Percentiles rank a stretch among this genome's conserved stretches.
Conservation (phyloP, 1,140 invertebrate genomes). For the Elymnias hypermnestra region DNA sequence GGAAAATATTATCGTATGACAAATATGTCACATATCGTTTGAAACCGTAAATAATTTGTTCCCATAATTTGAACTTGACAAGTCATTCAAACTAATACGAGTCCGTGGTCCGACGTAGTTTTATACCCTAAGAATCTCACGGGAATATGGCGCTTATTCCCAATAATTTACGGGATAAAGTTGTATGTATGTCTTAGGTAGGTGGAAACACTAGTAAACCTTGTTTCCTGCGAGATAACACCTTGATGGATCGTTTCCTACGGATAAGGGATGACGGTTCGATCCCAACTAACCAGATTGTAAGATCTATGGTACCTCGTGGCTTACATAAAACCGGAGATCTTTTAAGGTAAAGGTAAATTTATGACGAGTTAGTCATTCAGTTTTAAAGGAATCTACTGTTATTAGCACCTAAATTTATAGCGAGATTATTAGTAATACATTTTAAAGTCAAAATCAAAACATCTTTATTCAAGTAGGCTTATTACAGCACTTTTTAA, state of each 20-base stretch:
- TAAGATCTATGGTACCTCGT: conserved; percentile 14
- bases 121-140: neutral
- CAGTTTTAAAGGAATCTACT: neutral
- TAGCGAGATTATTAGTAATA: too few relatives aligned
- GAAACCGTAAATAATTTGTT: conserved; percentile 5
- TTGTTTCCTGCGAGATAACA: conserved; percentile 37
- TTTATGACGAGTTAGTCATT: conserved; percentile 1
- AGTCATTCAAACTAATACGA: conserved; percentile 15
- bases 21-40: neutral
- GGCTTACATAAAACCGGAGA: conserved; percentile 6
- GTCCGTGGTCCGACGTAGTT: neutral
- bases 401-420: neutral
- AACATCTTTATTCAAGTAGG: too few relatives aligned
- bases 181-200: conserved; percentile 4
- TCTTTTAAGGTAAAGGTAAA: conserved; percentile 1
- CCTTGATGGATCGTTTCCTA: conserved; percentile 39
- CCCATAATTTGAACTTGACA: conserved; percentile 10
- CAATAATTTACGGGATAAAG: conserved; percentile 2
- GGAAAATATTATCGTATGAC: neutral
- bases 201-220: conserved; percentile 30
- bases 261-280: conserved; percentile 33
- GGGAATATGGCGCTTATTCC: neutral
- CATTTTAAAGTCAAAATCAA: too few relatives aligned
- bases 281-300: conserved; percentile 22
- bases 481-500: too few relatives aligned